Percentiles rank a stretch among this genome's conserved stretches.
Conservation (phyloP, 2,797 vertebrate species). For the Hypotaenidia philippensis region DNA sequence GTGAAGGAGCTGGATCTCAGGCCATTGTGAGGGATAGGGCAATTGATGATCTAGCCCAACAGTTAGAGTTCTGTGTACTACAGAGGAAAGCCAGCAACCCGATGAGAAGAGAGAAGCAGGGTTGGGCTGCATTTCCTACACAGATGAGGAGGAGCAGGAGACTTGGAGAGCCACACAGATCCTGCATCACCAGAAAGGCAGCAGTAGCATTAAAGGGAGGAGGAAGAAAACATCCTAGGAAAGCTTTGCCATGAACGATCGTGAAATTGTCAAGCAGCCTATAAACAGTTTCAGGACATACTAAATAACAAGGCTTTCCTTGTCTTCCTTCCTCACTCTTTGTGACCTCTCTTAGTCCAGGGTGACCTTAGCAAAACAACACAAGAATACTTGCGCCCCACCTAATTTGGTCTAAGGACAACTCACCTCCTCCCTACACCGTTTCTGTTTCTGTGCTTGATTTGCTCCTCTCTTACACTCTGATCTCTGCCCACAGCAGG, state of each 20-base stretch:
- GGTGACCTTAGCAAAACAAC: neutral
- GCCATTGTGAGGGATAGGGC: neutral
- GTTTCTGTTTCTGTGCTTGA: neutral
- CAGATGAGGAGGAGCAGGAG: neutral
- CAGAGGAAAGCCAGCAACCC: neutral
- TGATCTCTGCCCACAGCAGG: neutral
- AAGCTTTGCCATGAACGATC: neutral
- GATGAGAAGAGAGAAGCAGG: neutral
- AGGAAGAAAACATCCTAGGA: conserved; percentile 1
- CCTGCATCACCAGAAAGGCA: neutral
- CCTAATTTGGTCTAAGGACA: neutral
- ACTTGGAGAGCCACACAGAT: neutral
- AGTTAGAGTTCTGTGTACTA: neutral
- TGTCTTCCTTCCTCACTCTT: neutral
- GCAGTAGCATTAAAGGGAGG: neutral
- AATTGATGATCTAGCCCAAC: neutral
- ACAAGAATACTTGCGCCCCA: neutral
- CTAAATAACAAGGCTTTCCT: neutral
- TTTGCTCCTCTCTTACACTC: neutral
- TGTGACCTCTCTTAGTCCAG: neutral
- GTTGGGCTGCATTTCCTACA: neutral
- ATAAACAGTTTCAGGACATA: neutral
- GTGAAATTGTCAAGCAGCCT: neutral
- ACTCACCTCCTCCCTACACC: neutral
- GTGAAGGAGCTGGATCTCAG: neutral